Base-by-base conservation (phyloP, 2,113 vertebrate genomes). In the Nothoprocta pentlandii region DNA sequence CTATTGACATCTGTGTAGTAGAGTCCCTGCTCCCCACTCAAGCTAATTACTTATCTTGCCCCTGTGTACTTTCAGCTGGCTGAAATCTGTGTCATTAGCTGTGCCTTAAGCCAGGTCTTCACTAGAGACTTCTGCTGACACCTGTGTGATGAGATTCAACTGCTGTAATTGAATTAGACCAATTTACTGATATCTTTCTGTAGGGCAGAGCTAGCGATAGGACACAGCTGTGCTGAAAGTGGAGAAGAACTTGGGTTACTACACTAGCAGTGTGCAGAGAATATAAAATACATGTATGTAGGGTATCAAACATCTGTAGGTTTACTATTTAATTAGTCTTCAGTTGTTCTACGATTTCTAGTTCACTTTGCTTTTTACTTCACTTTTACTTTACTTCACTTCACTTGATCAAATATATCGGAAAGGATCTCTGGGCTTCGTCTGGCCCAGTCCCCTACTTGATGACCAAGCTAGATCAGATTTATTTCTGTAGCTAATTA, bases 281-380 rank as follows among this genome's bases (percentile, higher is more conserved):
- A 16, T 36, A 36, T n/a, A 10, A 61, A 79, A 64, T 39, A 3
- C 9, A 16, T 25, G 3, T 1, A 0, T 51, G 5, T 62, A 49
- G 26, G 14, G 6, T 68, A 34, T 15, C 34, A 41, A 25, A n/a
- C 0, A 0, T 47, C 21, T 73, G 0, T 12, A 34, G 4, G 10
- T 34, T 87, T 79, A 39, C 23, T 75, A 14, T 39, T 77, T 25
- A 34, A 22, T 53, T 36, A 13, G 11, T 68, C 12, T 28, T 77
- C 39, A 30, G 34, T 32, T 92, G 54, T 41, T 62, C 16, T 44
- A 58, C 30, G 12, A 25, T 42, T 66, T 71, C 63, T 0, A 0
- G 54, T 83, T 74, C 12, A 16, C 36, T 39, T 39, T 8, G 36
- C 6, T 39, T 39, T 39, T 39, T 39, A 39, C 36, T 39, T 39